These are phyloP conservation scores for Thysanoteuthis rhombus DNA, from an alignment of 2,888 invertebrate species.

Conservation along the genomic window DNA sequence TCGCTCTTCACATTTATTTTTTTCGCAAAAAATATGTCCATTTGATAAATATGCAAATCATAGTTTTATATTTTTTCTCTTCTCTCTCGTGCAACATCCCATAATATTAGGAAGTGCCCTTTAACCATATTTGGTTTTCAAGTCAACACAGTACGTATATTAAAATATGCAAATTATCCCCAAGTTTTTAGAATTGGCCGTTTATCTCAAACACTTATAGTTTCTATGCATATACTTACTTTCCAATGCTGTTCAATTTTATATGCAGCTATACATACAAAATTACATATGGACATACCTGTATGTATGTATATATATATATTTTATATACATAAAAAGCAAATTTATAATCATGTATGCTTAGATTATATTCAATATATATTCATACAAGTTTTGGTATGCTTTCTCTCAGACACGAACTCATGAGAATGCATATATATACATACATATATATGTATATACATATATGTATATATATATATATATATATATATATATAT, in stretches of 20 bases:
- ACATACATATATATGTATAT: no score
- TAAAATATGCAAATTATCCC: neutral
- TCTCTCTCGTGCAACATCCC: neutral
- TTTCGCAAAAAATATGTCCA: neutral
- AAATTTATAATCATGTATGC: no score
- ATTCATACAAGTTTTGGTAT: no score
- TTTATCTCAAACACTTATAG: neutral
- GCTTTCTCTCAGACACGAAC: neutral
- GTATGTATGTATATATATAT: neutral
- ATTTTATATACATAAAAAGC: no score
- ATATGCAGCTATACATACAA: neutral
- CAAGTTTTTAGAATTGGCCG: neutral
- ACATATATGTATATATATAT: no score
- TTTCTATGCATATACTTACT: neutral
- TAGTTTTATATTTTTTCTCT: neutral
- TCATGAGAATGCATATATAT: no score
- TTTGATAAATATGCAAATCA: conserved; percentile 12
- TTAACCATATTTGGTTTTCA: neutral
- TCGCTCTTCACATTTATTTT: neutral
- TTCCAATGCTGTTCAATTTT: neutral
- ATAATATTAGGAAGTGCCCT: neutral
- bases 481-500: no score
- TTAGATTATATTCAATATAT: no score
- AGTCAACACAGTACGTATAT: neutral
- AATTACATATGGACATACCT: neutral